Conservation (phyloP, 2,113 vertebrate species). For the Tenrec ecaudatus region DNA sequence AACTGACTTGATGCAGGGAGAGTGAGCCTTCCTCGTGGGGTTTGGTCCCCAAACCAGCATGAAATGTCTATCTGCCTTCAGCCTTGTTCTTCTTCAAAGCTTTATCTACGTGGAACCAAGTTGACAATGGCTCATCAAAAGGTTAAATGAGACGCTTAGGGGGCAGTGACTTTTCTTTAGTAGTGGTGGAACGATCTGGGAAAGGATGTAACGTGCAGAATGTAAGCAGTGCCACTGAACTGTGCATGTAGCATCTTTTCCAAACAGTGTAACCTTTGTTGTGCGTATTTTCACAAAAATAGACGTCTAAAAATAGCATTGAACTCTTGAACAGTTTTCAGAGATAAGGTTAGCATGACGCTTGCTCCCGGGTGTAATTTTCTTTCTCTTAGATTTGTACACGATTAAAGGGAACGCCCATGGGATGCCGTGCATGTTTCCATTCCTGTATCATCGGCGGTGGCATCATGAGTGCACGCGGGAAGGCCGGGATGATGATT, state of each 20-base stretch:
- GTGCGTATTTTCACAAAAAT: neutral
- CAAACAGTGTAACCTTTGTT: neutral
- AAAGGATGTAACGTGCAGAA: neutral
- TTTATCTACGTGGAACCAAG: too few species aligned
- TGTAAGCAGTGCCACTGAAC: neutral
- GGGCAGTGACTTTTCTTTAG: neutral
- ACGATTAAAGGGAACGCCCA: conserved; percentile 93
- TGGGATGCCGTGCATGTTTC: conserved; percentile 92
- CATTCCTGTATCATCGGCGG: conserved; percentile 94
- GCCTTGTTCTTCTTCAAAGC: neutral
- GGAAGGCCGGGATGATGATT: conserved; percentile 91
- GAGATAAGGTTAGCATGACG: neutral
- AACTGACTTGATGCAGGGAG: too few species aligned
- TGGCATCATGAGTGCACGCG: conserved; percentile 94
- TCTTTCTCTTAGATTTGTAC: conserved; percentile 90
- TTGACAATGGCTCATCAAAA: neutral
- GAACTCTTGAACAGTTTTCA: neutral
- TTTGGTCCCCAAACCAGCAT: neutral
- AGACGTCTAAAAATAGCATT: neutral
- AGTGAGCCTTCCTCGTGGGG: neutral
- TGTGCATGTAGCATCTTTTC: neutral
- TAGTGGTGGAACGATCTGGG: neutral
- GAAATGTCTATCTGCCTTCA: neutral
- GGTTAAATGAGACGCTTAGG: neutral
- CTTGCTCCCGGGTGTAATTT: conserved; percentile 27